Evolutionary conservation across 2,888 invertebrate species (phyloP).

Genomic region (Agrochola macilenta): DNA sequence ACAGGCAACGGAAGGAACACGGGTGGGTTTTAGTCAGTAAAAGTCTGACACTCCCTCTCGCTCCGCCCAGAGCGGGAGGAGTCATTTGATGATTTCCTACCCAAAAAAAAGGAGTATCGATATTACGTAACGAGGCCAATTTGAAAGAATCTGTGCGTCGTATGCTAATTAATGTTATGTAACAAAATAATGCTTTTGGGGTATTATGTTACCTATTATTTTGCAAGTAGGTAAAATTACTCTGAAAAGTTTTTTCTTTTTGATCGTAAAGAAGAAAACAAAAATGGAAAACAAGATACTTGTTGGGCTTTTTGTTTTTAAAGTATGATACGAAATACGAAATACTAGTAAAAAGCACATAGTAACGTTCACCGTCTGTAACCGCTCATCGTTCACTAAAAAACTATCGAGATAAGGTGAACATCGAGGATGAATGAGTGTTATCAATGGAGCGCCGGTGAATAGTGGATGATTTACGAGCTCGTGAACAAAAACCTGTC

Average conservation of each 20-base stretch:
- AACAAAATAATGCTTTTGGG: neutral
- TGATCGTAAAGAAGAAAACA: neutral
- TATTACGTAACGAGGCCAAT: constrained; percentile 12
- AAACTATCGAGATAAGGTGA: constrained; percentile 52
- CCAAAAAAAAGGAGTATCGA: constrained; percentile 32
- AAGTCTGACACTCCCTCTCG: too few species aligned
- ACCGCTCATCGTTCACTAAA: constrained; percentile 26
- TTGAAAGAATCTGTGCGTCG: constrained; percentile 11
- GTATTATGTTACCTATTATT: constrained; percentile 18
- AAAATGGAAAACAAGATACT: neutral
- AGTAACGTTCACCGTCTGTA: neutral
- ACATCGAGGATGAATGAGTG: constrained; percentile 47
- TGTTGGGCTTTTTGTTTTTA: too few species aligned
- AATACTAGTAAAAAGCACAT: neutral
- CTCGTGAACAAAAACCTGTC: constrained; percentile 53
- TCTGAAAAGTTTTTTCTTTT: neutral
- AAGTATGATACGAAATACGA: too few species aligned
- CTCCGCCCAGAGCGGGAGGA: too few species aligned
- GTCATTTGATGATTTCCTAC: too few species aligned
- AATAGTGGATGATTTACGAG: constrained; percentile 64
- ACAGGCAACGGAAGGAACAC: too few species aligned
- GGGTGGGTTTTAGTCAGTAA: too few species aligned
- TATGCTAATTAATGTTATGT: constrained; percentile 22
- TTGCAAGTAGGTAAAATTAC: neutral
- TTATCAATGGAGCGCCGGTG: constrained; percentile 54